Evolutionary conservation across 2,888 invertebrate genomes (phyloP).

Genomic region (Acheta domesticus): DNA sequence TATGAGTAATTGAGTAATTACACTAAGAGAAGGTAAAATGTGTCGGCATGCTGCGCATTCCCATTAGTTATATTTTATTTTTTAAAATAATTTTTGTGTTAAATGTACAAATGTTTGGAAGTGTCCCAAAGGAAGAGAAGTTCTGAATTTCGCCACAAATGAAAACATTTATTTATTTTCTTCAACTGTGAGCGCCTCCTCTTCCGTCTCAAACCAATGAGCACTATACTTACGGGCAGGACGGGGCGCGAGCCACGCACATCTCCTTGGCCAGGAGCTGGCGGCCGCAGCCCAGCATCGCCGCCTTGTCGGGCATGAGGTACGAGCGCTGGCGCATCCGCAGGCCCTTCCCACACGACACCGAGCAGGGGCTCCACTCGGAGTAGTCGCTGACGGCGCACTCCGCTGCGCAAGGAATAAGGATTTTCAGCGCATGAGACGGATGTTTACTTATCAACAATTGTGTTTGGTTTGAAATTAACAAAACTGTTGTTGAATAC

Average conservation of each 20-base stretch:
- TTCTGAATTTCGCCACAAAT: too few species aligned
- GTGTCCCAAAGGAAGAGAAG: too few species aligned
- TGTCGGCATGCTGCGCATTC: too few species aligned
- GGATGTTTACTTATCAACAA: constrained; percentile 35
- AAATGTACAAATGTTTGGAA: too few species aligned
- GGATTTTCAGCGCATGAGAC: constrained; percentile 32
- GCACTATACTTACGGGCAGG: constrained; percentile 63
- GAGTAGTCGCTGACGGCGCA: constrained; percentile 75
- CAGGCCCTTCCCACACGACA: constrained; percentile 82
- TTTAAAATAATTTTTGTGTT: too few species aligned
- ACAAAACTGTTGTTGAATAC: background rate
- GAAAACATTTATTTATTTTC: too few species aligned
- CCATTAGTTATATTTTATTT: too few species aligned
- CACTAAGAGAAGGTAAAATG: too few species aligned
- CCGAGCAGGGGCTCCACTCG: constrained; percentile 77
- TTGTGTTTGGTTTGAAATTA: constrained; percentile 18
- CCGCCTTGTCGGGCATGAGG: constrained; percentile 66
- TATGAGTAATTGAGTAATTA: too few species aligned
- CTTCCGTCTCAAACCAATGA: too few species aligned
- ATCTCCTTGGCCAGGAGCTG: constrained; percentile 85
- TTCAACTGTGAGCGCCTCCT: too few species aligned
- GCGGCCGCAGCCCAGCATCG: constrained; percentile 63
- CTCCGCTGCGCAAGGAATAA: constrained; percentile 57
- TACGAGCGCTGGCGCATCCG: constrained; percentile 74
- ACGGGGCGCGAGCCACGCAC: constrained; percentile 74